Percentiles rank a stretch among this genome's conserved stretches.
phyloP scores from a whole-genome alignment of 2,113 vertebrate genomes.

The Pelodiscus sinensis region DNA sequence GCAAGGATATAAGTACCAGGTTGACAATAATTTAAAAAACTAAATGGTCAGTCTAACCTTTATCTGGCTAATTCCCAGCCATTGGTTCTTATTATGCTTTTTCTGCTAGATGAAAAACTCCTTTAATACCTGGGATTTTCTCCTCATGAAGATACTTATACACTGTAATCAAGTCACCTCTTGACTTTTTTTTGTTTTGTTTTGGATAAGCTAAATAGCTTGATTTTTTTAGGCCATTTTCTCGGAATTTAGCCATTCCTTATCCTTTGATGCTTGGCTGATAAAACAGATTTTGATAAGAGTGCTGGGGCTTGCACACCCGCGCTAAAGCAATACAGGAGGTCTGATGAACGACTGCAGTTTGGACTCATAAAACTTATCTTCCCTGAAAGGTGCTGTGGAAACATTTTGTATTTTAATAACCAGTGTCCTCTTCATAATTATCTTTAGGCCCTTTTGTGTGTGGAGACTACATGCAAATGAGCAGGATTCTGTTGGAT shows the following conservation, averaged over 20 bases:
- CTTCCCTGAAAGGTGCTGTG: background rate
- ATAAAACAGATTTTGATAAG: conserved; percentile 42
- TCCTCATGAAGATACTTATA: background rate
- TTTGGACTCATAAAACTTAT: background rate
- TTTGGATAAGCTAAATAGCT: background rate
- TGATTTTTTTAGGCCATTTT: background rate
- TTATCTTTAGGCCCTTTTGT: background rate
- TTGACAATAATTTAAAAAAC: background rate
- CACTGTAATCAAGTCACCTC: background rate
- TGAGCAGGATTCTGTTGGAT: background rate
- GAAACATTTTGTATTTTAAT: background rate
- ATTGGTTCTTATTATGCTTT: rapidly evolving
- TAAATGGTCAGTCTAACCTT: background rate
- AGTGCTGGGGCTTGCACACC: background rate
- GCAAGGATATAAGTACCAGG: background rate
- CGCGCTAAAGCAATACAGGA: background rate
- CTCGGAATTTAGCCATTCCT: background rate
- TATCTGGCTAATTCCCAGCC: background rate
- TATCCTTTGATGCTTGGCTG: background rate
- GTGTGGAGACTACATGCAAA: background rate
- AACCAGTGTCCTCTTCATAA: background rate
- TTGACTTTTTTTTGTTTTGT: background rate
- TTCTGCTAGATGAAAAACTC: background rate
- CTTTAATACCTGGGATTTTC: background rate
- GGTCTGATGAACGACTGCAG: background rate